A percentile compares a stretch with the other conserved stretches of the same genome.
Evolutionary conservation across 2,888 invertebrate genomes (phyloP).

Genomic region (Brachylomia viminalis): DNA sequence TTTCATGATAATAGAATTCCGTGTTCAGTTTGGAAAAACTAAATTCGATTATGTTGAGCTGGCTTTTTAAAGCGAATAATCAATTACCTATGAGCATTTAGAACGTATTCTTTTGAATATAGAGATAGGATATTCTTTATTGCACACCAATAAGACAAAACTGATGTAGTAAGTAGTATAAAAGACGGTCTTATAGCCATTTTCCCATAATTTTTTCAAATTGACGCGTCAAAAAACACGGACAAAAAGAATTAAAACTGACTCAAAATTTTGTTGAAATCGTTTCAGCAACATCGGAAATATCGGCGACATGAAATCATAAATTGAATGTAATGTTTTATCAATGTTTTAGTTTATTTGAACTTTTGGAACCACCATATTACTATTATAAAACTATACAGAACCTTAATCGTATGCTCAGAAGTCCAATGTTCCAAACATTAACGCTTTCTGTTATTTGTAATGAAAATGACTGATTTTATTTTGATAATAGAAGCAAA

Average conservation of each 20-base stretch:
- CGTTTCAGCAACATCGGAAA: no score
- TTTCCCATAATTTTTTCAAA: not conserved
- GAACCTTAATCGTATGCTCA: not conserved
- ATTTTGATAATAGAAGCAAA: slow-evolving; percentile 60
- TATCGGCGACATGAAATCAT: not conserved
- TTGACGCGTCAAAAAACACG: not conserved
- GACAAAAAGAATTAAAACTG: not conserved
- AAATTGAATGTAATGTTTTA: no score
- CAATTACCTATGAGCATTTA: not conserved
- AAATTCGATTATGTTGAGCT: not conserved
- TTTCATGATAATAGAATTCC: slow-evolving; percentile 25
- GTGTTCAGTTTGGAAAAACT: not conserved
- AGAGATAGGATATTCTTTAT: not conserved
- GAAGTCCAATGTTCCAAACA: slow-evolving; percentile 21
- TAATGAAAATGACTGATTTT: slow-evolving; percentile 65
- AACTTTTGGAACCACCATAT: no score
- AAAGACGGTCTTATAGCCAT: not conserved
- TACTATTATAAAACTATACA: not conserved
- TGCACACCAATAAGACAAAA: not conserved
- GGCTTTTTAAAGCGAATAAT: not conserved
- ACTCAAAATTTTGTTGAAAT: not conserved
- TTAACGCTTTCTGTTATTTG: slow-evolving; percentile 37
- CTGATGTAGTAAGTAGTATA: not conserved
- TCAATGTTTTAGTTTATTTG: no score
- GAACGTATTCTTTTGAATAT: not conserved